Base-by-base conservation (phyloP, 1,140 invertebrate genomes). In the Elymnias hypermnestra region DNA sequence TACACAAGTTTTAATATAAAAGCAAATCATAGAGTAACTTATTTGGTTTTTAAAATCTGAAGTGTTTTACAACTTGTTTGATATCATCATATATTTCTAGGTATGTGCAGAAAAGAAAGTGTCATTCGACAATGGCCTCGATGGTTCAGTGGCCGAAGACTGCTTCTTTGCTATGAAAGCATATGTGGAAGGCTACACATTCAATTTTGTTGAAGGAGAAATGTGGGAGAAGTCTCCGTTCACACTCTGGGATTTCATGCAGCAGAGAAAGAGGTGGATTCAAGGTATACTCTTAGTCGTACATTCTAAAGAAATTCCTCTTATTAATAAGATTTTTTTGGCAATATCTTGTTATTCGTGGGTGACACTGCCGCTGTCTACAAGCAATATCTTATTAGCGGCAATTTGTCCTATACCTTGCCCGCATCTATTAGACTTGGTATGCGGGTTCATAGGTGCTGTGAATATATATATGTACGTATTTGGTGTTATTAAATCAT, bases 141-240 rank as follows among this genome's bases (percentile, higher is more conserved):
- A 98, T 81, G 97, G 97, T 17, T 98, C 96, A 0, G 94, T 98
- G n/a, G 97, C 97, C 14, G 97, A 99, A 82, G 97, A 99, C 79
- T 98, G 96, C 72, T 98, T 92, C 73, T 99, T 99, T 87, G 96
- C 95, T 0, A 97, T 99, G 94, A 92, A 94, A 48, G 97, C 97
- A 0, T 95, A 93, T 68, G 89, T 90, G 41, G 88, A 94, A 74
- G 95, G 95, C 5, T 96, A 94, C 67, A 90, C 92, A 1, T 98
- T 98, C 72, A 95, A 96, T 67, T 98, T 97, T 79, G 91, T 98
- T 50, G 96, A 98, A 72, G 96, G 97, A 10, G 97, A 98, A 86
- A 98, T 98, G 97, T 96, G 95, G 92, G 97, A 99, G 76, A 98
- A 98, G 72, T 97, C 95, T 9, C 97, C 97, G 4, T 99, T 99